A percentile compares a stretch with the other conserved stretches of the same genome.
These are phyloP conservation scores for Morone saxatilis DNA, from an alignment of 2,113 vertebrate species.

Conservation along the genomic window DNA sequence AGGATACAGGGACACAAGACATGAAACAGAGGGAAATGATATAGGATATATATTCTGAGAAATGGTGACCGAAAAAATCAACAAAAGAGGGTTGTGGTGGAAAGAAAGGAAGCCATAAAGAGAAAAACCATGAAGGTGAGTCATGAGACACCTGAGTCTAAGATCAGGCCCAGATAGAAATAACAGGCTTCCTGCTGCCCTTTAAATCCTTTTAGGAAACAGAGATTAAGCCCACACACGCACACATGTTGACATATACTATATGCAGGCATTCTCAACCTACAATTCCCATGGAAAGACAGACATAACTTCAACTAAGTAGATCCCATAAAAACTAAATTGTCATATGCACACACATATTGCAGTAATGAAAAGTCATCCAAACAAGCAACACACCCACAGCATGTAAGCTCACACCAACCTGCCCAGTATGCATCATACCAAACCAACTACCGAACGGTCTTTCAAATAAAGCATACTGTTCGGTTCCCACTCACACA, in stretches of 20 bases:
- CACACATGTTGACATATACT: constrained; percentile 33
- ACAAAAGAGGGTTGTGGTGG: not conserved
- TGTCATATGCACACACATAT: not conserved
- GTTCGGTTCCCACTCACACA: not conserved
- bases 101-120: not conserved
- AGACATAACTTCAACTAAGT: not conserved
- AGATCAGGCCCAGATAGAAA: constrained; percentile 63
- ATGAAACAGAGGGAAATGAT: constrained; percentile 11
- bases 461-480: constrained; percentile 33
- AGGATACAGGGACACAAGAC: constrained; percentile 9
- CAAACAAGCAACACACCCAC: not conserved
- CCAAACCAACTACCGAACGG: not conserved
- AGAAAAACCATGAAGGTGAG: constrained; percentile 7
- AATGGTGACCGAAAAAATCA: constrained; percentile 8
- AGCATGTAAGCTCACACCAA: not conserved
- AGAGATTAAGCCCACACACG: constrained; percentile 57
- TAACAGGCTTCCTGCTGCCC: constrained; percentile 57
- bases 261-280: not conserved
- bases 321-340: not conserved
- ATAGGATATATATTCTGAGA: not conserved
- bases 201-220: constrained; percentile 79
- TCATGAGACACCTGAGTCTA: constrained; percentile 45
- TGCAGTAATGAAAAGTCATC: too few relatives aligned
- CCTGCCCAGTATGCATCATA: not conserved
- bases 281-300: not conserved